phyloP scores from a whole-genome alignment of 2,797 vertebrate genomes.

The Sciurus carolinensis region DNA sequence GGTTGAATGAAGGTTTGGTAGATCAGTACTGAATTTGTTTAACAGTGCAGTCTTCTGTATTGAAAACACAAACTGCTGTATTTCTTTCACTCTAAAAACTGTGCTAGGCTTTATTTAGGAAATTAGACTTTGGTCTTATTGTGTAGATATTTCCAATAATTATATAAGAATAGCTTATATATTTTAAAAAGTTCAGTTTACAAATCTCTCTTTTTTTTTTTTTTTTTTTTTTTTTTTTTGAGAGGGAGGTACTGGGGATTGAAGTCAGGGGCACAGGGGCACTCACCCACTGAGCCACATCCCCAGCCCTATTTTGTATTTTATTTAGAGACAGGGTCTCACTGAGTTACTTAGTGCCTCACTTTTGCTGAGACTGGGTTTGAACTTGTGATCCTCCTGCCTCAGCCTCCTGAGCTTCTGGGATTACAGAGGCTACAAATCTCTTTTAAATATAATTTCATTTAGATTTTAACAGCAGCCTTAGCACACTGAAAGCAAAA shows the following conservation, averaged over 20 bases:
- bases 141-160: neutral
- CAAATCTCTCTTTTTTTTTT: neutral
- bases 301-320: too few relatives aligned
- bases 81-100: neutral
- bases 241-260: too few relatives aligned
- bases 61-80: neutral
- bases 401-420: too few relatives aligned
- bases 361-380: too few relatives aligned
- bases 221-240: too few relatives aligned
- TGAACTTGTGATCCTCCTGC: too few relatives aligned
- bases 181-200: neutral
- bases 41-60: neutral
- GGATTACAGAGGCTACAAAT: too few relatives aligned
- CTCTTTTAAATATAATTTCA: neutral
- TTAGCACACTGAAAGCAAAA: neutral
- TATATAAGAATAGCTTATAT: neutral
- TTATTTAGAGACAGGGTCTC: too few relatives aligned
- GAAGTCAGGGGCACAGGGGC: too few relatives aligned
- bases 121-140: neutral
- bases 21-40: conserved; percentile 17
- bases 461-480: neutral
- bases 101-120: conserved; percentile 1
- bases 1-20: neutral
- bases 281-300: too few relatives aligned
- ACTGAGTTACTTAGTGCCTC: too few relatives aligned